A percentile compares a stretch with the other conserved stretches of the same genome.
These are phyloP conservation scores for Oscheius sp. DNA, from an alignment of 2,888 invertebrate genomes.

Conservation along the genomic window DNA sequence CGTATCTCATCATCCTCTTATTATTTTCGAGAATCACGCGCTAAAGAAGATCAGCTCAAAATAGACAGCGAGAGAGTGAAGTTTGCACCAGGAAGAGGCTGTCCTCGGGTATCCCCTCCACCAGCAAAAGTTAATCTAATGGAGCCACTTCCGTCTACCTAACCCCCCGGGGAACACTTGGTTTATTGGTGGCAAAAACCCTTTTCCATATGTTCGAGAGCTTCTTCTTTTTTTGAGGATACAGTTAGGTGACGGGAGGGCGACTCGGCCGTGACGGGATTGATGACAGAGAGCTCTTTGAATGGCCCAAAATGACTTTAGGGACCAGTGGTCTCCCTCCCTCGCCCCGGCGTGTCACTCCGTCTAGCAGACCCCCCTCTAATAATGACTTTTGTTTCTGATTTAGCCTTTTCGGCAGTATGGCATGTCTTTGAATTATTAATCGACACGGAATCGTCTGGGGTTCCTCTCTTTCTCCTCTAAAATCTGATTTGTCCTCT, in stretches of 20 bases:
- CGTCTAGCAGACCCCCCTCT: background rate
- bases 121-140: no score
- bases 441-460: slow-evolving; percentile 3
- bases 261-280: slow-evolving; percentile 3
- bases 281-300: slow-evolving; percentile 33
- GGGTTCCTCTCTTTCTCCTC: background rate
- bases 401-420: background rate
- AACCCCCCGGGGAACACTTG: background rate
- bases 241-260: background rate
- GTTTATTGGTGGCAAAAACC: background rate
- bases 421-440: slow-evolving; percentile 23
- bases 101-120: no score
- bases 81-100: no score
- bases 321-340: slow-evolving; percentile 16
- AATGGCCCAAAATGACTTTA: slow-evolving; percentile 34
- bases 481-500: slow-evolving; percentile 8
- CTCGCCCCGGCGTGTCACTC: background rate
- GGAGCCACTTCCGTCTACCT: no score
- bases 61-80: no score
- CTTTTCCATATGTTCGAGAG: no score
- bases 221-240: background rate
- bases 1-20: slow-evolving; percentile 2
- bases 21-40: no score
- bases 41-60: no score
- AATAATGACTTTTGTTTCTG: background rate